These are phyloP conservation scores for Tetramorium parvispinum DNA, from an alignment of 1,140 invertebrate species.

Conservation along the genomic window DNA sequence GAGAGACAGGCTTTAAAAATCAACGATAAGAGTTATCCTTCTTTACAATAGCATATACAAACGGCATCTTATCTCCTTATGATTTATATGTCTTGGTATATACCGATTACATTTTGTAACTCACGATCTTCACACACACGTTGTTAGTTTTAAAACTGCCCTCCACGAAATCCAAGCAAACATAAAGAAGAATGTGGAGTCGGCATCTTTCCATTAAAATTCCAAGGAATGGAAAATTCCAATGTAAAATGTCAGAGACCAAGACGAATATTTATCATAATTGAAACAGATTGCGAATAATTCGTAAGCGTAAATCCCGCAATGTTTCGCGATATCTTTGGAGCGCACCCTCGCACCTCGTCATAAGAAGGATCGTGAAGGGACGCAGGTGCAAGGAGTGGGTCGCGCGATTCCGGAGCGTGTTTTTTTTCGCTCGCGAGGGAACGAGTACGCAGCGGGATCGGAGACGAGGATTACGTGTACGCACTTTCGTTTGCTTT, in stretches of 20 bases:
- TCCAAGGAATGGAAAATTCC: not conserved
- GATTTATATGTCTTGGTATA: not conserved
- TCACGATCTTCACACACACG: not conserved
- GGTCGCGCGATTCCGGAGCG: not conserved
- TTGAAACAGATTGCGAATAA: not conserved
- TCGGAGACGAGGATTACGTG: not conserved
- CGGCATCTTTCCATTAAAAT: not conserved
- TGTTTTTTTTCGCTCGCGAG: not conserved
- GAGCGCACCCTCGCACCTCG: too few relatives aligned
- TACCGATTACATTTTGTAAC: not conserved
- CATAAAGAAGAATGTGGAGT: not conserved
- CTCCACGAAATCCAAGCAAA: not conserved
- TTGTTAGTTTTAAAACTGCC: not conserved
- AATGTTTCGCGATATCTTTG: not conserved
- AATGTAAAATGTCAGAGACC: not conserved
- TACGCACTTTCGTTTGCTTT: constrained; percentile 49
- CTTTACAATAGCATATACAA: not conserved
- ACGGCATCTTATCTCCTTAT: not conserved
- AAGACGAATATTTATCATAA: not conserved
- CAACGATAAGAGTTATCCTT: not conserved
- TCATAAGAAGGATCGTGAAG: not conserved
- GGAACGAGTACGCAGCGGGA: not conserved
- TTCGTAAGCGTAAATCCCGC: not conserved
- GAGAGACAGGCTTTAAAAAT: not conserved
- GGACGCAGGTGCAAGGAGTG: not conserved